Base-by-base conservation (phyloP, 2,888 invertebrate species). In the Meloe dianella region DNA sequence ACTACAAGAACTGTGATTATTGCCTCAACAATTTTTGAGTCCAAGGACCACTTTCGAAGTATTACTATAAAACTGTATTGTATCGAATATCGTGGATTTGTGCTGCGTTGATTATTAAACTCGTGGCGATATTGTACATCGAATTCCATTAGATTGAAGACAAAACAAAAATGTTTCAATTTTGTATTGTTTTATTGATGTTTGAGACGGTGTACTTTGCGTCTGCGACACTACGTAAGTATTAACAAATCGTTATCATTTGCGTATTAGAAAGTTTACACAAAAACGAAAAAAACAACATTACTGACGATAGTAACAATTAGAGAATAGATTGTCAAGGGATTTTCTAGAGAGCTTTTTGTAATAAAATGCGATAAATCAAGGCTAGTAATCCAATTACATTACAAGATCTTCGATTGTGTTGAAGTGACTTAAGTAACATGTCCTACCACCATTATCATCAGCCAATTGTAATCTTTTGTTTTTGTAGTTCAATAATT, bases 211-310 rank as follows among this genome's bases (percentile, higher is more conserved):
- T 65, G 59, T 59, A n/a, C 61, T 59, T 61, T 35, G 32, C 67
- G 9, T 67, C 67, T 30, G 61, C 64, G 1, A 29, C 47, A 27
- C 9, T 67, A 62, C 67, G 67, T 67, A 60, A 67, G 67, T 67
- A 1, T 27, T 4, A 32, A 10, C 7, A 32, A 32, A 32, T 32
- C 10, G 32, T 32, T 7, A 8, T 1, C 8, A 32, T 32, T 27
- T 27, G 2, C 4, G 27, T 32, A 32, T 32, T 9, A 32, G 32
- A 32, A 32, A 9, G 10, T 7, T 32, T 32, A 10, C 10, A 32
- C n/a, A n/a, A n/a, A n/a, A n/a, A n/a, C n/a, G n/a, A n/a, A n/a
- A n/a, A n/a, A n/a, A n/a, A n/a, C n/a, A n/a, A n/a, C n/a, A n/a
- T n/a, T n/a, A n/a, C n/a, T n/a, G n/a, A n/a, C n/a, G n/a, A n/a